Conservation (phyloP, 1,140 invertebrate genomes). For the Aculops lycopersici region DNA sequence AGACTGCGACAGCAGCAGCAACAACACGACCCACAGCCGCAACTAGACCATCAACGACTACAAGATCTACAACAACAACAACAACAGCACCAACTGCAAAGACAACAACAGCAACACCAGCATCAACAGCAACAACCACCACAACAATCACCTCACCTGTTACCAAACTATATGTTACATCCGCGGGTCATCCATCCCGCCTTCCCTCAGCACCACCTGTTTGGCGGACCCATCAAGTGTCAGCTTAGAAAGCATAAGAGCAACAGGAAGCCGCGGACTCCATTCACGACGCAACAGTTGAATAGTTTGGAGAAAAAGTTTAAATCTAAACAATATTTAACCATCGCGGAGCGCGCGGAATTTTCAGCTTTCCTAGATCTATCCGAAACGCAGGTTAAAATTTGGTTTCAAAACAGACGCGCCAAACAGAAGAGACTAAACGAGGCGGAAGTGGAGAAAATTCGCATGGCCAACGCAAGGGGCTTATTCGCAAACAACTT, state of each 20-base stretch:
- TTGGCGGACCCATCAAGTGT: slow-evolving; percentile 37
- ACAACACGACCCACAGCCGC: too few species aligned
- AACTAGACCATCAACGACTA: too few species aligned
- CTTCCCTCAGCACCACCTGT: too few species aligned
- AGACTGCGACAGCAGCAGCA: too few species aligned
- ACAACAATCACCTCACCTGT: too few species aligned
- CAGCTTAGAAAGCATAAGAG: slow-evolving; percentile 75
- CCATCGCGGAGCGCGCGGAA: slow-evolving; percentile 78
- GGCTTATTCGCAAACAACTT: too few species aligned
- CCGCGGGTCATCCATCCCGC: too few species aligned
- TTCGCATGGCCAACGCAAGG: slow-evolving; percentile 14
- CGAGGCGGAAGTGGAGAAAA: slow-evolving; percentile 19
- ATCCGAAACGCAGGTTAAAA: slow-evolving; percentile 47
- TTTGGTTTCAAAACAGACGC: slow-evolving; percentile 18
- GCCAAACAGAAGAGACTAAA: slow-evolving; percentile 21
- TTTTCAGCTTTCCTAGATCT: slow-evolving; percentile 64
- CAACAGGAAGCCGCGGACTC: slow-evolving; percentile 79
- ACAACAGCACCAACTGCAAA: too few species aligned
- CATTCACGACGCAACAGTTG: slow-evolving; percentile 83
- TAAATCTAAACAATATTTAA: slow-evolving; percentile 72
- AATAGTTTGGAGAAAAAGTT: slow-evolving; percentile 81
- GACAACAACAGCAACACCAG: too few species aligned
- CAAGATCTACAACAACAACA: too few species aligned
- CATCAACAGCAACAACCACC: too few species aligned
- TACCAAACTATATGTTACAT: too few species aligned